A percentile compares a stretch with the other conserved stretches of the same genome.
These are phyloP conservation scores for Ciconia maguari DNA, from an alignment of 2,113 vertebrate genomes.

Conservation along the genomic window DNA sequence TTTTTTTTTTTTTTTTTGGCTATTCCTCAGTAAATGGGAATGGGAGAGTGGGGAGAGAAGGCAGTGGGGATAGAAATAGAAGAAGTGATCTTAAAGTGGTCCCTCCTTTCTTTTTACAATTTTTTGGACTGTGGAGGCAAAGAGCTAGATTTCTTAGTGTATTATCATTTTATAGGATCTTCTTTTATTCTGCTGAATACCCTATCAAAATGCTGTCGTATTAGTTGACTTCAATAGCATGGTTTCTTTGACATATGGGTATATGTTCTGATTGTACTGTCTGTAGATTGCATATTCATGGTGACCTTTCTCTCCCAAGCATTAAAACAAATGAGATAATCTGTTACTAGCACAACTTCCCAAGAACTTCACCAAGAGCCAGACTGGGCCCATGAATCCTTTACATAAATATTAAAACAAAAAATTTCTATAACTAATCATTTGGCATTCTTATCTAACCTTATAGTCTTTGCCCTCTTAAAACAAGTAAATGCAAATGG, in stretches of 20 bases:
- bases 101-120: neutral
- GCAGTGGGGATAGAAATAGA: neutral
- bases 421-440: accelerated
- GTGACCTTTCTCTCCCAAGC: neutral
- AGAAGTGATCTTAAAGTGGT: neutral
- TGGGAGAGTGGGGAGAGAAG: neutral
- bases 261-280: neutral
- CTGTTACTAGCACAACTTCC: neutral
- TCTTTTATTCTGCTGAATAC: neutral
- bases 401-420: neutral
- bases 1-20: neutral
- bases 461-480: neutral
- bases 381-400: neutral
- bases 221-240: neutral
- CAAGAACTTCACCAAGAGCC: neutral
- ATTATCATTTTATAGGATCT: neutral
- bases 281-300: neutral
- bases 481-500: neutral
- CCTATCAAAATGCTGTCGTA: neutral
- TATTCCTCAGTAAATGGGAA: neutral
- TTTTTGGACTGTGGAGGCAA: neutral
- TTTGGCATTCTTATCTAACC: neutral
- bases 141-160: neutral
- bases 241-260: neutral
- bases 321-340: neutral